Evolutionary conservation across 2,797 vertebrate species (phyloP).

Genomic region (Arrhamphus sclerolepis): DNA sequence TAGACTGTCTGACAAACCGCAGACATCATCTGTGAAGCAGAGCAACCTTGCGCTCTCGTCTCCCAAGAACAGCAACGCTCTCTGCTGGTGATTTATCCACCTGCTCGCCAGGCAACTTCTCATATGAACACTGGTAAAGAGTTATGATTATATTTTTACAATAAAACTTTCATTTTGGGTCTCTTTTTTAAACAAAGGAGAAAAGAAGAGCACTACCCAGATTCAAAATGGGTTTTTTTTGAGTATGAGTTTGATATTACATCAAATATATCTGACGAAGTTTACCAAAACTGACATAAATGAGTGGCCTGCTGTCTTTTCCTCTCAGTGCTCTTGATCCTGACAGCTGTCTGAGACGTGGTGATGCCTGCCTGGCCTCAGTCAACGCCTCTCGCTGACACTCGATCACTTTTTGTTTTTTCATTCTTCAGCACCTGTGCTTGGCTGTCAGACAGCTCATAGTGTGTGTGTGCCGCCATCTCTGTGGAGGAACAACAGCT

Average conservation of each 20-base stretch:
- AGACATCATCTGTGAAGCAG: conserved; percentile 16
- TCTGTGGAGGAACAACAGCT: conserved; percentile 60
- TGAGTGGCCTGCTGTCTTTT: background rate
- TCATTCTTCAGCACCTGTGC: conserved; percentile 74
- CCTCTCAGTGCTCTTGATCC: conserved; percentile 1
- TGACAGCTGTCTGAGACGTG: conserved; percentile 37
- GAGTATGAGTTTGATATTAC: background rate
- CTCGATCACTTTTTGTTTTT: conserved; percentile 62
- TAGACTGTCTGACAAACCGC: conserved; percentile 13
- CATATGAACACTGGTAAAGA: background rate
- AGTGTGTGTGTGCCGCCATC: conserved; percentile 49
- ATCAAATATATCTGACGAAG: background rate
- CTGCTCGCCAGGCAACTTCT: background rate
- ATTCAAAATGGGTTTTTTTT: background rate
- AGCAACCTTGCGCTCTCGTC: background rate
- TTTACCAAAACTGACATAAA: conserved; percentile 6
- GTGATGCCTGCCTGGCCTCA: conserved; percentile 44
- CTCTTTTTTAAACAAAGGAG: background rate
- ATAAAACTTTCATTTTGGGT: background rate
- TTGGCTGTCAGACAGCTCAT: conserved; percentile 64
- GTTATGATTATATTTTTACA: background rate
- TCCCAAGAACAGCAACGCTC: conserved; percentile 35
- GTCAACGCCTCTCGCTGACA: conserved; percentile 56
- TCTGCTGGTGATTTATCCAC: conserved; percentile 54
- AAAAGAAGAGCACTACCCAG: too few species aligned